A percentile compares a stretch with the other conserved stretches of the same genome.
These are phyloP conservation scores for Callyntrura guangdongensis DNA, from an alignment of 2,888 invertebrate species.

Conservation along the genomic window DNA sequence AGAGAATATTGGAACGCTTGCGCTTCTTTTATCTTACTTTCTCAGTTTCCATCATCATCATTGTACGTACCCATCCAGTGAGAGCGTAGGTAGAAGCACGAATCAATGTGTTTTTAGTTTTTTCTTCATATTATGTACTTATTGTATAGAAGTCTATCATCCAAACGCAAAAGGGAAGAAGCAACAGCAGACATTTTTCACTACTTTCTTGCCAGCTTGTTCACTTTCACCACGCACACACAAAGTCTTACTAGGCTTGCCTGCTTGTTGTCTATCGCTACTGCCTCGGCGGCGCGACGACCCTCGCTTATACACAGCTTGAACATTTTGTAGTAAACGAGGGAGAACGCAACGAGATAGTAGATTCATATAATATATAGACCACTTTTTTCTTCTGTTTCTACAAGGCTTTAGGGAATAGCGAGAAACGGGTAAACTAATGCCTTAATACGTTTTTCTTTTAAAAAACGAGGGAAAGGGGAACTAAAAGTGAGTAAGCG, in stretches of 20 bases:
- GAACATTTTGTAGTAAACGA: slow-evolving; percentile 45
- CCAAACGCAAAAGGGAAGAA: not conserved
- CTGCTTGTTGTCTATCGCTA: not conserved
- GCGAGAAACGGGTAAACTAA: slow-evolving; percentile 26
- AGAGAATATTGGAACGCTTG: slow-evolving; percentile 62
- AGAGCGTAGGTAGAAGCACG: not conserved
- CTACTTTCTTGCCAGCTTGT: slow-evolving; percentile 69
- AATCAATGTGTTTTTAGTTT: no score
- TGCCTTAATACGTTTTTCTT: slow-evolving; percentile 36
- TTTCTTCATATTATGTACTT: not conserved
- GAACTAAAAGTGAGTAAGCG: slow-evolving; percentile 11
- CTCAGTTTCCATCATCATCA: slow-evolving; percentile 30
- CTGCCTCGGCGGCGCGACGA: not conserved
- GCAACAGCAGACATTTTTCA: slow-evolving; percentile 56
- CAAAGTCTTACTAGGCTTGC: not conserved
- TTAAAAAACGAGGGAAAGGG: slow-evolving; percentile 3
- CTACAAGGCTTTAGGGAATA: not conserved
- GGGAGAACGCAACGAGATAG: not conserved
- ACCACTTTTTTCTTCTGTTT: not conserved
- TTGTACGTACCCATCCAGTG: not conserved
- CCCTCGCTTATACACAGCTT: not conserved
- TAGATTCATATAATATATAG: not conserved
- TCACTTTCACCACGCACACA: slow-evolving; percentile 40
- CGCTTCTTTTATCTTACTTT: slow-evolving; percentile 67
- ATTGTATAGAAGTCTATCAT: not conserved